phyloP scores from a whole-genome alignment of 2,797 vertebrate species.

The Borostomias antarcticus region DNA sequence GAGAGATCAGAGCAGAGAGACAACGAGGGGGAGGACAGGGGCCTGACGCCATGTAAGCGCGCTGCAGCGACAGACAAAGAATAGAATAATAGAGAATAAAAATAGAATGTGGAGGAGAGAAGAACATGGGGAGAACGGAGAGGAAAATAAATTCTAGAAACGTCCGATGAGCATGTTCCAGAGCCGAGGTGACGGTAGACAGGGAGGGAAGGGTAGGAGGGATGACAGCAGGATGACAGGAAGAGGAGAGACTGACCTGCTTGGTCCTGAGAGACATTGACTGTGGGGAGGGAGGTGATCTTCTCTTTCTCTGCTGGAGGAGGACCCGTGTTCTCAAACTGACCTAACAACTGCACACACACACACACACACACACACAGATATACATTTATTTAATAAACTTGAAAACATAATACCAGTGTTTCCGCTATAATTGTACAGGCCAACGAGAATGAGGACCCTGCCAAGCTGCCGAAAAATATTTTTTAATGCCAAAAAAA shows the following conservation, averaged over 20 bases:
- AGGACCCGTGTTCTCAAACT: conserved; percentile 93
- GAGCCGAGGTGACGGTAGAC: conserved; percentile 21
- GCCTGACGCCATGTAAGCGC: too few species aligned
- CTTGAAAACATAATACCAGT: too few species aligned
- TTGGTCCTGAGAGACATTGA: conserved; percentile 95
- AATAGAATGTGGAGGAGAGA: too few species aligned
- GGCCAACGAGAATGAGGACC: too few species aligned
- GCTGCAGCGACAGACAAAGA: too few species aligned
- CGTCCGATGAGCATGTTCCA: too few species aligned
- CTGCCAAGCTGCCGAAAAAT: too few species aligned
- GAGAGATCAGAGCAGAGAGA: not conserved
- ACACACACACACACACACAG: conserved; percentile 21
- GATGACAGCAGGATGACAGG: not conserved
- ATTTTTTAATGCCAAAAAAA: too few species aligned
- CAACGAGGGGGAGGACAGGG: conserved; percentile 5
- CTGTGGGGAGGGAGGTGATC: conserved; percentile 92
- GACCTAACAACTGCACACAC: conserved; percentile 85
- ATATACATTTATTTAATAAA: not conserved
- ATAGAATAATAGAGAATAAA: too few species aligned
- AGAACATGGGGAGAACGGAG: not conserved
- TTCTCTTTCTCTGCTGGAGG: conserved; percentile 95
- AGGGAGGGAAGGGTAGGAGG: conserved; percentile 20
- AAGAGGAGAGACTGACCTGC: conserved; percentile 64
- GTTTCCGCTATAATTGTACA: too few species aligned
- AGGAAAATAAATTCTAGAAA: too few species aligned